These are phyloP conservation scores for Callocephalon fimbriatum DNA, from an alignment of 2,113 vertebrate species.

Conservation along the genomic window DNA sequence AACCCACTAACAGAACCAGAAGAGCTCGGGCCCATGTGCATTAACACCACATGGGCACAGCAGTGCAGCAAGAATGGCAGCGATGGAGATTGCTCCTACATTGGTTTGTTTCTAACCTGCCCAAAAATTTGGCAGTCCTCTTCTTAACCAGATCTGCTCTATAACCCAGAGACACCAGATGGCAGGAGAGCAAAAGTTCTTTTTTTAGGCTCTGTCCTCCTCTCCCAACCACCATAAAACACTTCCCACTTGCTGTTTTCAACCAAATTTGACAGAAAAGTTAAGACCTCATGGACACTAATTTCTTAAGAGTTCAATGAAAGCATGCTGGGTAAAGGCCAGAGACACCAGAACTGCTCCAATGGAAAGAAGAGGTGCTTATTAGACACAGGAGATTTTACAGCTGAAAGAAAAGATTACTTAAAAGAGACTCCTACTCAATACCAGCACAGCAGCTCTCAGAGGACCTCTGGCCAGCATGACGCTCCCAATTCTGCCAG, in stretches of 20 bases:
- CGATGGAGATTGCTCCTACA: not conserved
- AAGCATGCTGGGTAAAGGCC: not conserved
- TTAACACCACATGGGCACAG: accelerated
- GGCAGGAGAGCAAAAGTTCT: not conserved
- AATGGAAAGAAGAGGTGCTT: not conserved
- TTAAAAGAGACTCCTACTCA: not conserved
- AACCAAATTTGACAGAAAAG: not conserved
- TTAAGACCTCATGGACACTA: not conserved
- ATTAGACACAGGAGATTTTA: not conserved
- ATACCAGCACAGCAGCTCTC: not conserved
- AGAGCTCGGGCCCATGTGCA: accelerated
- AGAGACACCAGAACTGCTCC: not conserved
- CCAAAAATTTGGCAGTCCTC: not conserved
- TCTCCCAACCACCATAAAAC: not conserved
- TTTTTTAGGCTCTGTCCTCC: not conserved
- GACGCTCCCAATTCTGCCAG: not conserved
- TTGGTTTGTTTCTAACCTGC: not conserved
- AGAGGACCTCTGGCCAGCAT: not conserved
- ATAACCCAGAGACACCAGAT: not conserved
- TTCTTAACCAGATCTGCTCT: not conserved
- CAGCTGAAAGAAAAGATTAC: not conserved
- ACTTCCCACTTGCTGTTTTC: not conserved
- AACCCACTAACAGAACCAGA: accelerated
- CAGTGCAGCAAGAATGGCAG: accelerated
- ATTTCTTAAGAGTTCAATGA: not conserved